phyloP scores from a whole-genome alignment of 2,797 vertebrate species.

The Schizopygopsis pylzovi region DNA sequence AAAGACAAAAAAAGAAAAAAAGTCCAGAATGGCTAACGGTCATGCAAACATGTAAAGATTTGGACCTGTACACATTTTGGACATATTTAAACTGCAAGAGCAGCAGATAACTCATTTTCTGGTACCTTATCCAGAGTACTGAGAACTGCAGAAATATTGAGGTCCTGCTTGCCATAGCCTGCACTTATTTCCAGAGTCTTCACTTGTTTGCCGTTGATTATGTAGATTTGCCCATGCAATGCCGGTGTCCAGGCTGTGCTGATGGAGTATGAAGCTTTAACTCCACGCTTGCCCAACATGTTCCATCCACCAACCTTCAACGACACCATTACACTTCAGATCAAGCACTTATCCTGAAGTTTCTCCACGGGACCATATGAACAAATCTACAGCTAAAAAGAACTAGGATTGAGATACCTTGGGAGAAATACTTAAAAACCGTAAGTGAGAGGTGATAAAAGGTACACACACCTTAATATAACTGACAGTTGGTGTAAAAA shows the following conservation, averaged over 20 bases:
- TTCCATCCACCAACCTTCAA: conserved; percentile 71
- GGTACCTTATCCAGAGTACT: conserved; percentile 74
- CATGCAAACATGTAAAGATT: neutral
- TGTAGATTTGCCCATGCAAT: conserved; percentile 76
- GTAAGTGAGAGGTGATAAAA: neutral
- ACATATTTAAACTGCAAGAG: neutral
- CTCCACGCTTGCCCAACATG: conserved; percentile 68
- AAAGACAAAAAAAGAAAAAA: neutral
- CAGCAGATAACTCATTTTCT: neutral
- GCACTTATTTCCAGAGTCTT: conserved; percentile 79
- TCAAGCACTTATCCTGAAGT: neutral
- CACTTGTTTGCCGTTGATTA: conserved; percentile 74
- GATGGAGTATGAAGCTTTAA: conserved; percentile 75
- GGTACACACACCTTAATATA: conserved; percentile 78
- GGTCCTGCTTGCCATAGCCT: conserved; percentile 75
- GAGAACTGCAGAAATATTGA: conserved; percentile 79
- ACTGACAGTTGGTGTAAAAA: conserved; percentile 77
- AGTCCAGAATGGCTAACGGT: neutral
- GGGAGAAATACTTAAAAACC: neutral
- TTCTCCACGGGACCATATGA: neutral
- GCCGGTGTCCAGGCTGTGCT: conserved; percentile 81
- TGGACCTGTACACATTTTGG: neutral
- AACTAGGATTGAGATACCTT: neutral
- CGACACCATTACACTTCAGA: neutral
- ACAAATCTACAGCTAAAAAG: neutral